phyloP scores from a whole-genome alignment of 2,888 invertebrate genomes.

The Phalera bucephala region DNA sequence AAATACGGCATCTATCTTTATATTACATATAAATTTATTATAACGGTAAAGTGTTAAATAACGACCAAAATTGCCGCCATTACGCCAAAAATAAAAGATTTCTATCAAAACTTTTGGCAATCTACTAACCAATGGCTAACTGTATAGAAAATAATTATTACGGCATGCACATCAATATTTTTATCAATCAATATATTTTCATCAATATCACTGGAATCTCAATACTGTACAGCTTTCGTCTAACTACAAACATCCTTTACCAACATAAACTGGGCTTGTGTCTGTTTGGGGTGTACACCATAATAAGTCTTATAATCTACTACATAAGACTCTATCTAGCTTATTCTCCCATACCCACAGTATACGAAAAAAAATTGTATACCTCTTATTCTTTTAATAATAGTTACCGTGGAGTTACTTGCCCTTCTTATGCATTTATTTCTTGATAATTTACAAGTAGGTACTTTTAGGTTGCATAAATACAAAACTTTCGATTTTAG shows the following conservation, averaged over 20 bases:
- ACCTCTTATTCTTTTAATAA: too few relatives aligned
- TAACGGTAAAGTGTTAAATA: too few relatives aligned
- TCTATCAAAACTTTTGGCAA: slow-evolving; percentile 8
- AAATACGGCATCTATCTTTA: too few relatives aligned
- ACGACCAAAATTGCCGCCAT: too few relatives aligned
- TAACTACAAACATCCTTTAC: slow-evolving; percentile 31
- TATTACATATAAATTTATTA: too few relatives aligned
- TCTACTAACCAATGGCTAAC: slow-evolving; percentile 3
- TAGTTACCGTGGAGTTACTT: too few relatives aligned
- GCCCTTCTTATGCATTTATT: too few relatives aligned
- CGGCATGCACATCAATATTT: slow-evolving; percentile 36
- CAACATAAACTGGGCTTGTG: slow-evolving; percentile 37
- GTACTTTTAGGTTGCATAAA: too few relatives aligned
- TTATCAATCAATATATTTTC: slow-evolving; percentile 3
- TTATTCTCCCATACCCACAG: too few relatives aligned
- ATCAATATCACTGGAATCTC: slow-evolving; percentile 15
- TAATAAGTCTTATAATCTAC: background rate
- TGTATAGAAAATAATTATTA: slow-evolving; percentile 11
- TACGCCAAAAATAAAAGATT: background rate
- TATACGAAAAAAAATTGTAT: too few relatives aligned
- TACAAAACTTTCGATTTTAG: too few relatives aligned
- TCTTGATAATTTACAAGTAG: too few relatives aligned
- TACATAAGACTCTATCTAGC: background rate
- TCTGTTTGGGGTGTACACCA: slow-evolving; percentile 26
- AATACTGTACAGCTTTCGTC: slow-evolving; percentile 14